Percentiles rank a stretch among this genome's conserved stretches.
These are phyloP conservation scores for Otolemur crassicaudatus DNA, from an alignment of 2,797 vertebrate genomes.

Conservation along the genomic window DNA sequence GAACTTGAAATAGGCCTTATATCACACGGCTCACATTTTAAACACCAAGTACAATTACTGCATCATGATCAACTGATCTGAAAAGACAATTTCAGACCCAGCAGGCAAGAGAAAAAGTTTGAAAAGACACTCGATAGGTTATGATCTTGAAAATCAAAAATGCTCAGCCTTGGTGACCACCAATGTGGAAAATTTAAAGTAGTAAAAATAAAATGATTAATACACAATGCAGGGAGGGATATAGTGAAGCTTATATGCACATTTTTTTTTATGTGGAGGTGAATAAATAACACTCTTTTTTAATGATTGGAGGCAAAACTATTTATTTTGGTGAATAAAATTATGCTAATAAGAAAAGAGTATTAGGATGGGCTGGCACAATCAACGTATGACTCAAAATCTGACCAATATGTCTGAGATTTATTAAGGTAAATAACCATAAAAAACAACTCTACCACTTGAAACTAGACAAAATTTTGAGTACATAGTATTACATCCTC, in stretches of 20 bases:
- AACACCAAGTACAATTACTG: conserved; percentile 17
- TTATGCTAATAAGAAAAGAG: neutral
- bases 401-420: neutral
- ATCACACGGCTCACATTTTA: conserved; percentile 33
- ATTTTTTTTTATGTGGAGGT: neutral
- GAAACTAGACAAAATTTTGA: neutral
- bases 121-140: neutral
- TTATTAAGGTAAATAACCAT: neutral
- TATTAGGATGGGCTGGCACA: neutral
- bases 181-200: neutral
- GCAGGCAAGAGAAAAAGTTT: neutral
- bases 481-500: neutral
- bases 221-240: neutral
- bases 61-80: neutral
- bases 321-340: neutral
- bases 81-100: neutral
- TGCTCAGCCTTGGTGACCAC: neutral
- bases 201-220: conserved; percentile 7
- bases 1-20: conserved; percentile 22
- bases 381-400: neutral
- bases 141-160: conserved; percentile 24
- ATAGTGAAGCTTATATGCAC: neutral
- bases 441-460: neutral
- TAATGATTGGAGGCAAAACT: neutral
- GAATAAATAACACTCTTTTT: neutral